Conservation (phyloP, 2,888 invertebrate genomes). For the Tipula unca region DNA sequence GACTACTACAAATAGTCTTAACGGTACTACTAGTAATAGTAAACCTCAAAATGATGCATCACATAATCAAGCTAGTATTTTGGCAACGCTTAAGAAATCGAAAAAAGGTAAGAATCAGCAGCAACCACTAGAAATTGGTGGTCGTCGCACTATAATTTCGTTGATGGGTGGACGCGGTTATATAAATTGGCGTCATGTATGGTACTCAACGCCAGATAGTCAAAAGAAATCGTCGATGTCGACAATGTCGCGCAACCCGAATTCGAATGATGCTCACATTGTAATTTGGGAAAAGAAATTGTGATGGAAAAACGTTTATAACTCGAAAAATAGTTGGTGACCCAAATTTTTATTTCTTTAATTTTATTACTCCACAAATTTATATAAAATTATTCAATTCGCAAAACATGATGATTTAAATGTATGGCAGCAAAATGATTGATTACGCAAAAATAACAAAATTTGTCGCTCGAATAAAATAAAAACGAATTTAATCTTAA, state of each 20-base stretch:
- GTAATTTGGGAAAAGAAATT: conserved; percentile 84
- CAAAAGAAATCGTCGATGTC: conserved; percentile 29
- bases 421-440: background rate
- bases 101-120: conserved; percentile 39
- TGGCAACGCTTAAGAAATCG: conserved; percentile 37
- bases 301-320: conserved; percentile 40
- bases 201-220: conserved; percentile 44
- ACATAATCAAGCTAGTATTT: conserved; percentile 28
- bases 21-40: conserved; percentile 33
- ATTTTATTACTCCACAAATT: background rate
- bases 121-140: conserved; percentile 43
- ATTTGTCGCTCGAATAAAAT: background rate
- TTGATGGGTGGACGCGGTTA: conserved; percentile 85
- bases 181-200: conserved; percentile 72
- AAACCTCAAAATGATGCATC: background rate
- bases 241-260: conserved; percentile 54
- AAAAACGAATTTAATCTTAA: background rate
- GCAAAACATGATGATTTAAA: background rate
- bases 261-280: conserved; percentile 79
- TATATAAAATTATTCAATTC: background rate
- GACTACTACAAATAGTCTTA: background rate
- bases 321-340: background rate
- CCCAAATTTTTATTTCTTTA: background rate
- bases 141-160: conserved; percentile 69
- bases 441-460: background rate